A percentile compares a stretch with the other conserved stretches of the same genome.
phyloP scores from a whole-genome alignment of 2,888 invertebrate genomes.

The Cremastinae sp. region DNA sequence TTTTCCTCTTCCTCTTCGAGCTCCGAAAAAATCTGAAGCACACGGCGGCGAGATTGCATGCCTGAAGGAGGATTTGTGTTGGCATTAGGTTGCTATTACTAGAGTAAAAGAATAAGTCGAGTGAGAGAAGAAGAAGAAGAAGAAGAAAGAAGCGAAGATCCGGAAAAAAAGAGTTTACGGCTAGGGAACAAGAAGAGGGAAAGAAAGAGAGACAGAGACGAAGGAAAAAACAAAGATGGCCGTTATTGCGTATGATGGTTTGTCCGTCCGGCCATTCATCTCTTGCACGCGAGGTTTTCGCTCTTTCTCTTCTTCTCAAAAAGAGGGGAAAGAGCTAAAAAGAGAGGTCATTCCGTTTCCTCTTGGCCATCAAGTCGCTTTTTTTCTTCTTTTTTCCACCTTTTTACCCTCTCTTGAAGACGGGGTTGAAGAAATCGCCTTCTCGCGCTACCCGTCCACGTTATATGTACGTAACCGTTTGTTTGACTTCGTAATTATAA shows the following conservation, averaged over 20 bases:
- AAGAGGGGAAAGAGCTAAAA: slow-evolving; percentile 1
- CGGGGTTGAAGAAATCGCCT: slow-evolving; percentile 58
- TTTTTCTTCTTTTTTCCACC: slow-evolving; percentile 14
- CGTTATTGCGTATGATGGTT: slow-evolving; percentile 45
- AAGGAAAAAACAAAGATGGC: slow-evolving; percentile 43
- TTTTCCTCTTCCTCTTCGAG: too few relatives aligned
- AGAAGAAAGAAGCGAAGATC: slow-evolving; percentile 22
- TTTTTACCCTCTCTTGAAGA: not conserved
- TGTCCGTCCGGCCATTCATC: slow-evolving; percentile 54
- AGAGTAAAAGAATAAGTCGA: not conserved
- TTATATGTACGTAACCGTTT: slow-evolving; percentile 50
- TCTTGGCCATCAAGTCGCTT: slow-evolving; percentile 5
- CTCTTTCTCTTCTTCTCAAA: slow-evolving; percentile 8
- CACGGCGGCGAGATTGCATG: slow-evolving; percentile 12
- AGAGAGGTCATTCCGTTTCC: slow-evolving; percentile 38
- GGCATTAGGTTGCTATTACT: not conserved
- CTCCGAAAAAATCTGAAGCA: slow-evolving; percentile 8
- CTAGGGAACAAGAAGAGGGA: slow-evolving; percentile 72
- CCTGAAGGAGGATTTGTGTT: too few relatives aligned
- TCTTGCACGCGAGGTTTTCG: slow-evolving; percentile 57
- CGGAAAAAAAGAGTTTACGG: slow-evolving; percentile 67
- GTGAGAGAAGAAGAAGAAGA: slow-evolving; percentile 1
- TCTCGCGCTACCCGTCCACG: slow-evolving; percentile 16
- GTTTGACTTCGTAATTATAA: slow-evolving; percentile 73
- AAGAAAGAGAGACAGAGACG: slow-evolving; percentile 70